Evolutionary conservation across 2,113 vertebrate species (phyloP).

Genomic region (Aplodontia rufa): DNA sequence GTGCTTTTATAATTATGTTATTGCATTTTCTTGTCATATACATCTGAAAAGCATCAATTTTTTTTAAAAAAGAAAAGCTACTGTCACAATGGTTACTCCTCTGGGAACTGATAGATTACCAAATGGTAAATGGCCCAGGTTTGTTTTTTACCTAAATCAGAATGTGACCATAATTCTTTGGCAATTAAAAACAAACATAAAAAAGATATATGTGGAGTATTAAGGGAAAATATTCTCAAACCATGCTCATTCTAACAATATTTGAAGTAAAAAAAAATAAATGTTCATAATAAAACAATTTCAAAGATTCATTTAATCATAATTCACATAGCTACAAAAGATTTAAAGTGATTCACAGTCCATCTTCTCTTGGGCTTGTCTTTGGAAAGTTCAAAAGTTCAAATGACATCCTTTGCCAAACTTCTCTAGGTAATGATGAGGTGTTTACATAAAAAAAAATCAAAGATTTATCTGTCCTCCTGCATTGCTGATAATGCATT

Average conservation of each 20-base stretch:
- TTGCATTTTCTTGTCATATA: too few relatives aligned
- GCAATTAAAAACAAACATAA: too few relatives aligned
- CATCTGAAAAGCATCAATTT: too few relatives aligned
- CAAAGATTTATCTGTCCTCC: background rate
- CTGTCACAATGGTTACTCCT: too few relatives aligned
- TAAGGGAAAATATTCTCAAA: background rate
- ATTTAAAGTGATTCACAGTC: background rate
- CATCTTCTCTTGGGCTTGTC: background rate
- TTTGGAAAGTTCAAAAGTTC: background rate
- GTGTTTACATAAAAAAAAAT: background rate
- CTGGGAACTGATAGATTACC: too few relatives aligned
- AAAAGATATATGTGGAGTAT: too few relatives aligned
- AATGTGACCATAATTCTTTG: too few relatives aligned
- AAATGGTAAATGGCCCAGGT: too few relatives aligned
- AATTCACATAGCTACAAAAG: background rate
- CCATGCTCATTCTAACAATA: background rate
- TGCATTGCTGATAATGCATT: background rate
- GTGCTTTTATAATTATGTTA: too few relatives aligned
- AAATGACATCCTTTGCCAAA: background rate
- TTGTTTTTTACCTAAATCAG: too few relatives aligned
- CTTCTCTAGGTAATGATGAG: background rate
- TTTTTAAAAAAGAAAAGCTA: too few relatives aligned
- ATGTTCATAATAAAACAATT: background rate
- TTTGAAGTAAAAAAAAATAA: constrained; percentile 13
- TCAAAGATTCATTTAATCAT: background rate